Evolutionary conservation across 2,797 vertebrate genomes (phyloP).

Genomic region (Aeoliscus strigatus): DNA sequence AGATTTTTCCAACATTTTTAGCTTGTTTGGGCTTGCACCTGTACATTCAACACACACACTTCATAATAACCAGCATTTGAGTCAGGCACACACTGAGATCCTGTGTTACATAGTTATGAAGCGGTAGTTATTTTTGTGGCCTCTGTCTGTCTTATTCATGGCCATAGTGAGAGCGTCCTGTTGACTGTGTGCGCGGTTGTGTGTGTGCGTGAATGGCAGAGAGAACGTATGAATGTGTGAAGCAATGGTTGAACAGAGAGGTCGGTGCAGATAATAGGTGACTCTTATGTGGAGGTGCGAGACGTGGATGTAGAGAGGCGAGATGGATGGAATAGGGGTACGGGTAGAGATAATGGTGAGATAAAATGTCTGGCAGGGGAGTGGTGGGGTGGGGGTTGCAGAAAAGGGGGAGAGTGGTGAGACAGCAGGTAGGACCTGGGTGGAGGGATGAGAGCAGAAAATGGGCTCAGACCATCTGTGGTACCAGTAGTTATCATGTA

Average conservation of each 20-base stretch:
- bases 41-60: no score
- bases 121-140: no score
- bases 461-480: conserved; percentile 40
- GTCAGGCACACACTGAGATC: no score
- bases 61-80: no score
- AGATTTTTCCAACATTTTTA: no score
- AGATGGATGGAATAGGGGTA: conserved; percentile 59
- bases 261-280: conserved; percentile 50
- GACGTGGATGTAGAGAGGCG: conserved; percentile 52
- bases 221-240: conserved; percentile 32
- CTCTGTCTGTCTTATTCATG: no score
- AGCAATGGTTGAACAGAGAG: conserved; percentile 44
- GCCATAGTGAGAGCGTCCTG: no score
- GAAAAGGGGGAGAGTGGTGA: conserved; percentile 20
- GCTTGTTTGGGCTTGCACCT: no score
- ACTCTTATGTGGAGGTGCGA: conserved; percentile 61
- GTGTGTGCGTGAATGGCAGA: conserved; percentile 34
- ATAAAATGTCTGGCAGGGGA: conserved; percentile 62
- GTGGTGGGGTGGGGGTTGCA: conserved; percentile 41
- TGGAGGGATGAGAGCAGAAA: conserved; percentile 39
- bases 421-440: conserved; percentile 30
- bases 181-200: not conserved
- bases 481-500: conserved; percentile 21
- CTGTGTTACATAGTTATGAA: no score
- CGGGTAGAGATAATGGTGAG: conserved; percentile 65